These are phyloP conservation scores for Aphelenchoides fujianensis DNA, from an alignment of 1,140 invertebrate genomes.

Conservation along the genomic window DNA sequence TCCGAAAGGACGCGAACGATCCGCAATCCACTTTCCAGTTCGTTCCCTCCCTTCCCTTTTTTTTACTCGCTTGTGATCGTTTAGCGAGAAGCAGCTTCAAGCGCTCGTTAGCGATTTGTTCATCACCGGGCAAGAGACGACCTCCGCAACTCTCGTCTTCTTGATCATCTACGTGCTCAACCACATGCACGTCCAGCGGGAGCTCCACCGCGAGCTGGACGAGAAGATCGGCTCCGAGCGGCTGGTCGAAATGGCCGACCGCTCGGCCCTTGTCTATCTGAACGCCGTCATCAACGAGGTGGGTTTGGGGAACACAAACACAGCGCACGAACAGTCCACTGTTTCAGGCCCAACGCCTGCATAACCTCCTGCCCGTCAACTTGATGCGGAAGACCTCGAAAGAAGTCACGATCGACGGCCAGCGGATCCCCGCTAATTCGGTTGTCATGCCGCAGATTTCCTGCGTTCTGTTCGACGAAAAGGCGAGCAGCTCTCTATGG, in stretches of 20 bases:
- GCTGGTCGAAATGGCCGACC: slow-evolving; percentile 47
- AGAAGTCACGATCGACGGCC: slow-evolving; percentile 47
- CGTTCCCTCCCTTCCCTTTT: background rate
- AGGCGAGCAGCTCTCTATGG: slow-evolving; percentile 21
- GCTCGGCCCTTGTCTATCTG: slow-evolving; percentile 51
- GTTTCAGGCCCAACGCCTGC: slow-evolving; percentile 27
- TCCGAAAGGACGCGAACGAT: background rate
- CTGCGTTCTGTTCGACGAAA: slow-evolving; percentile 55
- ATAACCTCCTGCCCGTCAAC: slow-evolving; percentile 62
- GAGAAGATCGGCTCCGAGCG: slow-evolving; percentile 49
- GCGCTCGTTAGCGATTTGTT: background rate
- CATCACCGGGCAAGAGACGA: slow-evolving; percentile 21
- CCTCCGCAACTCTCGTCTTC: background rate
- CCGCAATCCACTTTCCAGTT: background rate
- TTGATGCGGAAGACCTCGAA: slow-evolving; percentile 58
- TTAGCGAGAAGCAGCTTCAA: background rate
- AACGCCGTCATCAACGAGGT: slow-evolving; percentile 51
- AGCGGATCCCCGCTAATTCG: slow-evolving; percentile 54
- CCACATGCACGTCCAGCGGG: slow-evolving; percentile 51
- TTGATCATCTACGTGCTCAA: background rate
- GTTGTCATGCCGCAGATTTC: slow-evolving; percentile 61
- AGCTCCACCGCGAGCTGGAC: slow-evolving; percentile 58
- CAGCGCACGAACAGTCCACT: background rate
- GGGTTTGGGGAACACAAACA: background rate
- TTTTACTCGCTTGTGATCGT: background rate